phyloP scores from a whole-genome alignment of 2,113 vertebrate genomes.

The Archilochus colubris region DNA sequence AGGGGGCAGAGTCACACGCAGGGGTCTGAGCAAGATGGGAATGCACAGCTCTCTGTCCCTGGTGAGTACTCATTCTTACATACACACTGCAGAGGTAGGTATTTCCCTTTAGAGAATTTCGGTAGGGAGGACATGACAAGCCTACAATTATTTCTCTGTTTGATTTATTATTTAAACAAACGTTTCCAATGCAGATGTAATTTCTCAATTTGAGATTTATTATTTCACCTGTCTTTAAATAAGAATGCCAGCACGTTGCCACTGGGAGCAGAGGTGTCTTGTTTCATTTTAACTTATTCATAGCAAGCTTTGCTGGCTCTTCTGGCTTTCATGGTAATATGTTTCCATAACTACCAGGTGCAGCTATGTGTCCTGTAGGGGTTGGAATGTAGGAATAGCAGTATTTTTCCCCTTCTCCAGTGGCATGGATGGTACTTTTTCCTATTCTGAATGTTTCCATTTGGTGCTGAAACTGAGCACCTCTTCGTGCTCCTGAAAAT shows the following conservation, averaged over 20 bases:
- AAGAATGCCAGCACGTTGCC: not conserved
- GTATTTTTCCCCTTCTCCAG: not conserved
- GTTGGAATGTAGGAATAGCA: not conserved
- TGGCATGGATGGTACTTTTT: not conserved
- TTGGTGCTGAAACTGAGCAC: not conserved
- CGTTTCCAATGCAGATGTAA: not conserved
- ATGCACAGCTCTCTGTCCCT: not conserved
- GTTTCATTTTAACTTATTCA: not conserved
- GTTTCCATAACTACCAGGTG: not conserved
- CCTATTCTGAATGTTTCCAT: not conserved
- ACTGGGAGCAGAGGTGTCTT: not conserved
- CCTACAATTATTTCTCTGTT: not conserved
- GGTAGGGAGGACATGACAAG: not conserved
- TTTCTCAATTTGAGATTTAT: not conserved
- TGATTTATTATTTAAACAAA: not conserved
- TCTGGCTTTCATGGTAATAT: not conserved
- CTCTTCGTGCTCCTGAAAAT: not conserved
- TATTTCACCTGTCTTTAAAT: slow-evolving; percentile 8
- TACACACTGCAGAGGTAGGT: not conserved
- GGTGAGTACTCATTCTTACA: not conserved
- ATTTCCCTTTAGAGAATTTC: not conserved
- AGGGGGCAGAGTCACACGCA: not conserved
- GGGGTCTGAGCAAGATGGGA: too few species aligned
- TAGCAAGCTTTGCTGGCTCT: not conserved
- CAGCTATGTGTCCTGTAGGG: not conserved